Percentiles rank a stretch among this genome's conserved stretches.
These are phyloP conservation scores for Pterocles orientalis DNA, from an alignment of 2,113 vertebrate genomes.

Conservation along the genomic window DNA sequence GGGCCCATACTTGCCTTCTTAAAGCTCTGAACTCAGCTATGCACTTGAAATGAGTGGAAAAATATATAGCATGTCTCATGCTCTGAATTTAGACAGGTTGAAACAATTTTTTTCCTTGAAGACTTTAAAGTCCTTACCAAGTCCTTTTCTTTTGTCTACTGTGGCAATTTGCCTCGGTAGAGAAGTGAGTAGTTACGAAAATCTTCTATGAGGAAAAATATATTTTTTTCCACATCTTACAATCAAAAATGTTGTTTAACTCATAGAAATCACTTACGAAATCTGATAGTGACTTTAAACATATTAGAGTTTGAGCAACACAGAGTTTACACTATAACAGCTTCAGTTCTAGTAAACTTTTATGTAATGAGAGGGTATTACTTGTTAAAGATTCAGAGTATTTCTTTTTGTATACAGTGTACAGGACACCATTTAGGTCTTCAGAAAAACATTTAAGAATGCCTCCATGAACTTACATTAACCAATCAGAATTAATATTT, in stretches of 20 bases:
- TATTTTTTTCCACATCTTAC: rapidly evolving
- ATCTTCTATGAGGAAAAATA: background rate
- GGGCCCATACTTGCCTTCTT: background rate
- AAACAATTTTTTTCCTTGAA: background rate
- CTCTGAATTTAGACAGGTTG: background rate
- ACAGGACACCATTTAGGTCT: background rate
- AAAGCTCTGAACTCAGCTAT: background rate
- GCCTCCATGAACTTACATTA: background rate
- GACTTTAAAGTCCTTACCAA: background rate
- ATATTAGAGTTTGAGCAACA: background rate
- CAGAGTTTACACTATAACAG: background rate
- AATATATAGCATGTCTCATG: background rate
- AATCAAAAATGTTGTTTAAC: background rate
- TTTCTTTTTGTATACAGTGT: background rate
- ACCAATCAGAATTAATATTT: background rate
- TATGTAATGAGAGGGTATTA: background rate
- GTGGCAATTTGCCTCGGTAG: background rate
- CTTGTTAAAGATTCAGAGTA: background rate
- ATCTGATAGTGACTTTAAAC: background rate
- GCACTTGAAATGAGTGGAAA: background rate
- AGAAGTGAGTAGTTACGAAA: background rate
- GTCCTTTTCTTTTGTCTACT: background rate
- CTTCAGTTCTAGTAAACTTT: background rate
- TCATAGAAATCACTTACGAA: background rate
- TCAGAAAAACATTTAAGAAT: background rate